A percentile compares a stretch with the other conserved stretches of the same genome.
Evolutionary conservation across 2,888 invertebrate genomes (phyloP).

Genomic region (Agriotes lineatus): DNA sequence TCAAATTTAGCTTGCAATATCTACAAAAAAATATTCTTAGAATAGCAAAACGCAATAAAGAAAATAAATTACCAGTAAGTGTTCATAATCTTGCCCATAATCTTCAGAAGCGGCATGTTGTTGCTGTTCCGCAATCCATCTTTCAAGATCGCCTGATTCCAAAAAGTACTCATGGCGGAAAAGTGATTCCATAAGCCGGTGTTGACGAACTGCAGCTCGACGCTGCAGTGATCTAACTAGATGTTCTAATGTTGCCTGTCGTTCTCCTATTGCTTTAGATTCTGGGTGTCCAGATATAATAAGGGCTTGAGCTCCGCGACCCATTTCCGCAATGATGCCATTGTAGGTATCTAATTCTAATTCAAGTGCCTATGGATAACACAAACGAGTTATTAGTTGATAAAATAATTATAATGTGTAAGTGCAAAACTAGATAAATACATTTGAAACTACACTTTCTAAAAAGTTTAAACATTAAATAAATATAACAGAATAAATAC

Average conservation of each 20-base stretch:
- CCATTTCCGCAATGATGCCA: constrained; percentile 93
- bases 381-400: not conserved
- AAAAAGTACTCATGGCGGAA: constrained; percentile 90
- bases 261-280: constrained; percentile 81
- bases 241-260: constrained; percentile 82
- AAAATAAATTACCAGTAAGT: constrained; percentile 76
- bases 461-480: no score
- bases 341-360: constrained; percentile 92
- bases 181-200: constrained; percentile 90
- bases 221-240: constrained; percentile 86
- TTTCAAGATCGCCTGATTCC: constrained; percentile 90
- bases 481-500: no score
- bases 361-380: constrained; percentile 83
- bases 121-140: constrained; percentile 93
- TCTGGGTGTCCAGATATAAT: constrained; percentile 86
- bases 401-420: no score
- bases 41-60: not conserved
- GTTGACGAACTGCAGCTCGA: constrained; percentile 82
- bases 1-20: constrained; percentile 91
- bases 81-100: constrained; percentile 95
- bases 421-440: no score
- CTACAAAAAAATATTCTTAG: no score
- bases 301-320: constrained; percentile 86
- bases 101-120: constrained; percentile 92
- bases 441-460: no score